Conservation (phyloP, 1,140 invertebrate genomes). For the Homalodisca vitripennis region DNA sequence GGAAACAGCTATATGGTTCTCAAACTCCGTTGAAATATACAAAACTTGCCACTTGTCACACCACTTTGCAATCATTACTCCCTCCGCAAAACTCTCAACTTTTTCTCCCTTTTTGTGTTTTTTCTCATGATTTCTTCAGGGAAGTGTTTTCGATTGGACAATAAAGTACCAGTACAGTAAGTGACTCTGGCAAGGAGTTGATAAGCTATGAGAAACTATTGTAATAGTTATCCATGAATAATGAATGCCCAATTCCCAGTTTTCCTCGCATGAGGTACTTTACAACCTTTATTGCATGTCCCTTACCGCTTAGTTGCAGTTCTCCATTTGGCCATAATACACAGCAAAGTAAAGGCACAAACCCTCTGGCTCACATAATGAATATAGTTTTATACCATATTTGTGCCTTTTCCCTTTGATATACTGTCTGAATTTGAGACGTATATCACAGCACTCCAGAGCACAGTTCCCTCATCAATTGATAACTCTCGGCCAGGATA, state of each 20-base stretch:
- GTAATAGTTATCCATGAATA: not conserved
- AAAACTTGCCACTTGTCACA: not conserved
- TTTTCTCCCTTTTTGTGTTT: not conserved
- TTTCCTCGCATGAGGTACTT: not conserved
- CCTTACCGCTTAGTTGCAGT: not conserved
- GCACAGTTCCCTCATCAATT: not conserved
- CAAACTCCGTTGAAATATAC: not conserved
- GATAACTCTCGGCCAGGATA: not conserved
- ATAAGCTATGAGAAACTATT: not conserved
- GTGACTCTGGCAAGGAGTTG: not conserved
- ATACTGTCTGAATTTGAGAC: not conserved
- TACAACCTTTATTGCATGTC: not conserved
- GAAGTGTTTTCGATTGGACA: not conserved
- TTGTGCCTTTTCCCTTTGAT: not conserved
- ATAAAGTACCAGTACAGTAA: not conserved
- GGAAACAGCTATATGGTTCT: not conserved
- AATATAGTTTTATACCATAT: no score
- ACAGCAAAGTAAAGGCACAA: no score
- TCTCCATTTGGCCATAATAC: not conserved
- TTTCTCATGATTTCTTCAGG: not conserved
- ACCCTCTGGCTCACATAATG: no score
- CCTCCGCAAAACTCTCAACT: not conserved
- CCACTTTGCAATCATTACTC: not conserved
- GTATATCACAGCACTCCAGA: not conserved
- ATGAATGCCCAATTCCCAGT: not conserved